Evolutionary conservation across 1,140 invertebrate species (phyloP).

Genomic region (Eupristina koningsbergeri): DNA sequence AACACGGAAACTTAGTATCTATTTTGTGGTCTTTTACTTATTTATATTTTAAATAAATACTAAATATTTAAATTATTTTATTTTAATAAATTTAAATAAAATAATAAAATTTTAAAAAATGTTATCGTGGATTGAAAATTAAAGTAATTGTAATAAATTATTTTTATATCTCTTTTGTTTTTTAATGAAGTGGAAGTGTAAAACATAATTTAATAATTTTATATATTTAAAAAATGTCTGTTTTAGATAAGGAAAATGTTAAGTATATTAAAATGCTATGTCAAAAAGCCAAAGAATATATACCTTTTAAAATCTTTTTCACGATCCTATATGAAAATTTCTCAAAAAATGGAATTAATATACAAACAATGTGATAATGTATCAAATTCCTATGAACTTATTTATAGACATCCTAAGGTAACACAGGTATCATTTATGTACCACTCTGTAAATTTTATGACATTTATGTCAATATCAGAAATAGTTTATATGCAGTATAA

Average conservation of each 20-base stretch:
- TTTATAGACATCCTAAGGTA: slow-evolving; percentile 4
- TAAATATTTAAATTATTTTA: no score
- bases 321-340: slow-evolving; percentile 25
- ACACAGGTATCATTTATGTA: not conserved
- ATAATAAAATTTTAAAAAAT: no score
- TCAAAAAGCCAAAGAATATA: not conserved
- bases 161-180: no score
- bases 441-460: not conserved
- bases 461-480: not conserved
- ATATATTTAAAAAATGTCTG: no score
- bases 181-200: no score
- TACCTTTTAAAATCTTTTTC: not conserved
- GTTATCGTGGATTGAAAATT: no score
- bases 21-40: no score
- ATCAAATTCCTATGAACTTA: not conserved
- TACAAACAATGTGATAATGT: slow-evolving; percentile 28
- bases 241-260: slow-evolving; percentile 15
- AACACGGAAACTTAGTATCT: no score
- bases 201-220: no score
- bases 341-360: slow-evolving; percentile 40
- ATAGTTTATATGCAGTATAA: not conserved
- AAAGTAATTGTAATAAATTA: no score
- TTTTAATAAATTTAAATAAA: no score
- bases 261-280: slow-evolving; percentile 25
- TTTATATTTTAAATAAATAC: no score